These are phyloP conservation scores for Anastrepha ludens DNA, from an alignment of 1,140 invertebrate species.

Conservation along the genomic window DNA sequence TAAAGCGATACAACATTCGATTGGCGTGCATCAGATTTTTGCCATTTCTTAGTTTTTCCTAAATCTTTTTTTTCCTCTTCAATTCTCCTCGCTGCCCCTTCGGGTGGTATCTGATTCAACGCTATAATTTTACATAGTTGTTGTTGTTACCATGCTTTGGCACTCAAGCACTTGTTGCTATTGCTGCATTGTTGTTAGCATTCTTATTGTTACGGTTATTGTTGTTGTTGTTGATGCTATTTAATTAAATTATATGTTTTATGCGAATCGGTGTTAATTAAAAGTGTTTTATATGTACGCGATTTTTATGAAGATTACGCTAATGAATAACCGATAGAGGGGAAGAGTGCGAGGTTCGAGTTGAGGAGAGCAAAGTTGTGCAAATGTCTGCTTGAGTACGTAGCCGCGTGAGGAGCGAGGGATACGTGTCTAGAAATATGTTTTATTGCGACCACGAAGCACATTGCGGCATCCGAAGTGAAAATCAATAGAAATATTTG, in stretches of 20 bases:
- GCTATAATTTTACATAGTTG: background rate
- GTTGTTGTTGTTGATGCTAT: background rate
- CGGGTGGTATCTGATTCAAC: background rate
- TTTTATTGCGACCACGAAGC: background rate
- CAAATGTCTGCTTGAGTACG: background rate
- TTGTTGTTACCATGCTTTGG: background rate
- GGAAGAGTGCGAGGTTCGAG: background rate
- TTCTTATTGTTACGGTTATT: background rate
- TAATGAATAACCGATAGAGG: slow-evolving; percentile 11
- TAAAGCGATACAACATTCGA: background rate
- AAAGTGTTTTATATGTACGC: slow-evolving; percentile 36
- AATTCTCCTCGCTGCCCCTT: background rate
- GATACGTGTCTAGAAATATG: background rate
- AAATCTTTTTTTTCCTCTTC: background rate
- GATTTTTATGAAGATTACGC: slow-evolving; percentile 37
- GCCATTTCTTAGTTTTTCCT: background rate
- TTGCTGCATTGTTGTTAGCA: background rate
- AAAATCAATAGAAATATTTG: background rate
- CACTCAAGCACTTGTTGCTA: slow-evolving; percentile 18
- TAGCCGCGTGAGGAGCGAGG: too few relatives aligned
- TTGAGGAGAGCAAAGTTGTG: background rate
- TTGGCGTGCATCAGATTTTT: background rate
- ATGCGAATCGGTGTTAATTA: slow-evolving; percentile 43
- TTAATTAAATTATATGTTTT: slow-evolving; percentile 30
- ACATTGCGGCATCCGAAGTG: background rate